Percentiles rank a stretch among this genome's conserved stretches.
Conservation (phyloP, 1,140 invertebrate genomes). For the Drosophila miranda region DNA sequence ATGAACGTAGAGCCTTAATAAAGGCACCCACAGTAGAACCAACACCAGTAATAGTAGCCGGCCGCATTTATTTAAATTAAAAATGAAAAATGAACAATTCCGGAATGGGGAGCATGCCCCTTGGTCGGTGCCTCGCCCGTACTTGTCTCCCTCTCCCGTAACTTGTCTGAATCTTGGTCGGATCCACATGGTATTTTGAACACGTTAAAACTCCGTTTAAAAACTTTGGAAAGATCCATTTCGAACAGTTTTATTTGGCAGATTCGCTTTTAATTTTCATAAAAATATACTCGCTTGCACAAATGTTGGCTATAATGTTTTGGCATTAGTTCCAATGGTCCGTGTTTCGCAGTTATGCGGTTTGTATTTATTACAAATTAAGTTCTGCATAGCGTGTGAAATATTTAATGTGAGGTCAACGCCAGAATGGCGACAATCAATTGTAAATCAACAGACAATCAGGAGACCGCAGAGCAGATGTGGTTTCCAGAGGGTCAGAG, state of each 20-base stretch:
- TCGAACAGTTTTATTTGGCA: too few relatives aligned
- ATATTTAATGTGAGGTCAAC: background rate
- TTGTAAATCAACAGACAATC: constrained; percentile 3
- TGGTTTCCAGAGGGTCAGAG: background rate
- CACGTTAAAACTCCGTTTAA: too few relatives aligned
- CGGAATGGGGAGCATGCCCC: background rate
- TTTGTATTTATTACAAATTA: background rate
- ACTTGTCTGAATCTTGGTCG: too few relatives aligned
- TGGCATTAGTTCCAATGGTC: background rate
- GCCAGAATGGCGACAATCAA: constrained; percentile 8
- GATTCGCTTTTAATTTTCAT: too few relatives aligned
- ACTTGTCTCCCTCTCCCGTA: too few relatives aligned
- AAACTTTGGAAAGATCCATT: too few relatives aligned
- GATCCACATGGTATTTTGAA: too few relatives aligned
- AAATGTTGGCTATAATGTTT: constrained; percentile 3
- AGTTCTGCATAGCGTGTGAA: background rate
- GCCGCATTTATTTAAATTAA: constrained; percentile 32
- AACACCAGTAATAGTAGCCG: constrained; percentile 12
- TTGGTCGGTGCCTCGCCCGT: too few relatives aligned
- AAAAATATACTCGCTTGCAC: background rate
- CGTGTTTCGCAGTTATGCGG: too few relatives aligned
- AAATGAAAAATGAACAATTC: background rate
- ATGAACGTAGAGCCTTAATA: constrained; percentile 6
- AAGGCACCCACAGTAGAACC: constrained; percentile 4
- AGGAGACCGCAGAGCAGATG: background rate